Conservation (phyloP, 2,797 vertebrate species). For the Podargus strigoides region DNA sequence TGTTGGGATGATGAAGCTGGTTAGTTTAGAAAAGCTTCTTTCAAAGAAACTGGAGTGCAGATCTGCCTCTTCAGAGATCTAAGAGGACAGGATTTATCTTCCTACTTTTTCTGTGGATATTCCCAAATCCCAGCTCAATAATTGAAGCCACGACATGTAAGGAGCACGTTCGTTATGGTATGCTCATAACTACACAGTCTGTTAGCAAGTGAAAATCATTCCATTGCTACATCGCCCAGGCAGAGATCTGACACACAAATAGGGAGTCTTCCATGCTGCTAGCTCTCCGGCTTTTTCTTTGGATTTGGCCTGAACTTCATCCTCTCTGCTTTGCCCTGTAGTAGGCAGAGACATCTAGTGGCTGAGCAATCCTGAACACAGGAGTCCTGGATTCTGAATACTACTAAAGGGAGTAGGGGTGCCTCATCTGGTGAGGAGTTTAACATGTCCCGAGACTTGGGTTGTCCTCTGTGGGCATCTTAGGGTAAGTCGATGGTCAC, state of each 20-base stretch:
- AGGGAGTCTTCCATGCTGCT: background rate
- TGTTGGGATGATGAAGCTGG: background rate
- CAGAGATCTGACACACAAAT: background rate
- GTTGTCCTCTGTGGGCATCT: accelerated
- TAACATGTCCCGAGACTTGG: background rate
- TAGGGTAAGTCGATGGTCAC: background rate
- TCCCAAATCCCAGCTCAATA: background rate
- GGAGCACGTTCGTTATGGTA: background rate
- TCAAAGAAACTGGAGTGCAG: background rate
- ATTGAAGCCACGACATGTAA: conserved; percentile 6
- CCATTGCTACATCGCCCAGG: background rate
- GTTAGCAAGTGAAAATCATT: background rate
- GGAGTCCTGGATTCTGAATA: background rate
- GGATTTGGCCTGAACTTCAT: background rate
- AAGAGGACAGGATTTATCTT: background rate
- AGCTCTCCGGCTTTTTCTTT: background rate
- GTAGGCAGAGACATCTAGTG: conserved; percentile 58
- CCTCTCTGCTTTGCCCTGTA: background rate
- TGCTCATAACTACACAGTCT: background rate
- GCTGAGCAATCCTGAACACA: background rate
- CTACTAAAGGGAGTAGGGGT: background rate
- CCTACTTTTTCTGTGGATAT: background rate
- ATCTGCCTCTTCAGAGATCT: background rate
- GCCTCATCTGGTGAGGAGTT: background rate
- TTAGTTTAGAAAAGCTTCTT: background rate